Evolutionary conservation across 1,140 invertebrate genomes (phyloP), one percentile per base, ranked within the genome.

Genomic region (Antheraea pernyi): DNA sequence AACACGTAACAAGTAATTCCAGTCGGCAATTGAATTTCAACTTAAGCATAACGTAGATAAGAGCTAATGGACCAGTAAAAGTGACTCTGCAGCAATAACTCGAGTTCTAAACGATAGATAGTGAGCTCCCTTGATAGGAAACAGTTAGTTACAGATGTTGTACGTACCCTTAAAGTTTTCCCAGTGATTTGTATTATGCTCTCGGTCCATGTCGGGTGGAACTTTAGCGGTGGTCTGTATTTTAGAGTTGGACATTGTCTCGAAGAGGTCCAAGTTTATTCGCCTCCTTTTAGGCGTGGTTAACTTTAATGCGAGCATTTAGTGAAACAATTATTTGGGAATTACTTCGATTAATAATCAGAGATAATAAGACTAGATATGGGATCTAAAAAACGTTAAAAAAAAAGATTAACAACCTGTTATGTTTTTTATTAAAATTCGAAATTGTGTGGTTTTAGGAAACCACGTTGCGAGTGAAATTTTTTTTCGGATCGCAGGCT

Each of bases 131-230:
- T 48, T 67, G 72, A 73, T 70, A 73, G 72, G 72, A 30, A 58
- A 60, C 68, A 70, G 74, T 69, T 72, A 78, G 74, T 75, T 78
- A 71, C 73, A 75, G 73, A 71, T 75, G 71, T 75, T 78, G 65
- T 59, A 69, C 72, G 67, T 67, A 46, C 36, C 48, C 46, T 46
- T 62, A 67, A 73, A 73, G 68, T 73, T 73, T 64, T 48, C 22
- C 22, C 58, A 19, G 68, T 73, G 72, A 73, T 73, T 73, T 73
- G 72, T 73, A 70, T 73, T 73, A 73, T 59, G 60, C 59, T 70
- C 68, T 69, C 64, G 65, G 68, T 73, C 69, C 68, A 60, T 65
- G 37, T 42, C 67, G 60, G 60, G 9, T 53, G 46, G 19, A 70
- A 70, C 36, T 73, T 73, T 46, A 22, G 64, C 46, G 39, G 64